Percentiles rank a stretch among this genome's conserved stretches.
Evolutionary conservation across 2,888 invertebrate genomes (phyloP).

Genomic region (Dicranocentrus wangi): DNA sequence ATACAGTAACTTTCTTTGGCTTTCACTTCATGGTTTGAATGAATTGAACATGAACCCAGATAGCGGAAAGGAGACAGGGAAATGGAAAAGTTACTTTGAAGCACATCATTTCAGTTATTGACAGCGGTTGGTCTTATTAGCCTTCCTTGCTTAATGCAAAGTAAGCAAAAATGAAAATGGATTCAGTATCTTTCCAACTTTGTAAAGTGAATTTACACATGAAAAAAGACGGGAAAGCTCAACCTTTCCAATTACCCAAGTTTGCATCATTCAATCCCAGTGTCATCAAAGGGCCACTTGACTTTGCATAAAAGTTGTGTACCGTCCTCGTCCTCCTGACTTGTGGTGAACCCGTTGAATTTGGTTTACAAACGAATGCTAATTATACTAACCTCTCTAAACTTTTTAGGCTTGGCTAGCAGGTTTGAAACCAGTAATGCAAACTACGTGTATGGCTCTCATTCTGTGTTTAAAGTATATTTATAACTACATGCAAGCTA

Average conservation of each 20-base stretch:
- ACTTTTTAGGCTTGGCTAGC: too few species aligned
- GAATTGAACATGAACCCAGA: too few species aligned
- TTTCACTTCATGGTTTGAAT: too few species aligned
- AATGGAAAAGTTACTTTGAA: neutral
- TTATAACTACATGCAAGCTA: too few species aligned
- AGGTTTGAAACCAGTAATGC: too few species aligned
- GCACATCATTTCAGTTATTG: neutral
- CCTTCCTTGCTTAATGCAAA: constrained; percentile 33
- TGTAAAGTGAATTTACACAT: constrained; percentile 43
- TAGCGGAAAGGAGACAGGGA: too few species aligned
- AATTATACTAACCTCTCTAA: constrained; percentile 44
- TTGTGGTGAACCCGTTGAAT: constrained; percentile 35
- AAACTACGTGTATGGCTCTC: too few species aligned
- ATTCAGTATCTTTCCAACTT: constrained; percentile 31
- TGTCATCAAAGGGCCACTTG: constrained; percentile 49
- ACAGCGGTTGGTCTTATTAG: constrained; percentile 35
- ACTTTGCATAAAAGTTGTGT: constrained; percentile 38
- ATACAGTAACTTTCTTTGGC: neutral
- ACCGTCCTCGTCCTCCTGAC: neutral
- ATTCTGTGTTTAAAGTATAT: too few species aligned
- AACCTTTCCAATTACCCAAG: constrained; percentile 43
- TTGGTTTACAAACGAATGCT: constrained; percentile 63
- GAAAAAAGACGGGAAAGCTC: constrained; percentile 36
- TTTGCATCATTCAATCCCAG: constrained; percentile 31
- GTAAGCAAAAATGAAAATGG: constrained; percentile 48